Percentiles rank a stretch among this genome's conserved stretches.
phyloP scores from a whole-genome alignment of 2,113 vertebrate species.

The Reinhardtius hippoglossoides region DNA sequence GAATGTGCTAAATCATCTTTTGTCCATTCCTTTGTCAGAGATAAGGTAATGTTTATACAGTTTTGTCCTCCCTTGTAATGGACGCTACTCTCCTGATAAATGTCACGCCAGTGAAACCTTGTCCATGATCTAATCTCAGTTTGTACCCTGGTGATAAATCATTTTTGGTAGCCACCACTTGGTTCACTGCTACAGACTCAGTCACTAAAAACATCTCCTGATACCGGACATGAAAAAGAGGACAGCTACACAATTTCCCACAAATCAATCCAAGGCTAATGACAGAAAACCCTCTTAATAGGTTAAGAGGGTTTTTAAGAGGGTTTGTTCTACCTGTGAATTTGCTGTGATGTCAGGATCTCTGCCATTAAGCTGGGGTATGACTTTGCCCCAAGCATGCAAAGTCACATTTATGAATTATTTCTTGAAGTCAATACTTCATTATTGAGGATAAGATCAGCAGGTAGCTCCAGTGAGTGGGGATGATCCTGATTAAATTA shows the following conservation, averaged over 20 bases:
- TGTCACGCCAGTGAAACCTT: constrained; percentile 1
- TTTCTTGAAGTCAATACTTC: constrained; percentile 41
- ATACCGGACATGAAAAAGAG: background rate
- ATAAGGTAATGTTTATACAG: constrained; percentile 66
- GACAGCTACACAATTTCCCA: constrained; percentile 1
- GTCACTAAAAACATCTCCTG: background rate
- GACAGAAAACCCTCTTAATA: constrained; percentile 28
- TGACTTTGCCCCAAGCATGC: constrained; percentile 39
- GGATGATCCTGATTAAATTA: background rate
- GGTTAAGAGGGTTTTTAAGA: constrained; percentile 16
- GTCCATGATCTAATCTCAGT: constrained; percentile 29
- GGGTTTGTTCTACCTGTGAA: constrained; percentile 8
- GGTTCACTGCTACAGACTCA: background rate
- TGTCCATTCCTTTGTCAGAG: constrained; percentile 21
- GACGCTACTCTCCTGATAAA: constrained; percentile 38
- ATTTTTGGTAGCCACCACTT: background rate
- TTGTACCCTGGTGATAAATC: constrained; percentile 55
- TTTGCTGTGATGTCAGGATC: background rate
- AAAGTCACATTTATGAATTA: constrained; percentile 33
- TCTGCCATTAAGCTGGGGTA: constrained; percentile 7
- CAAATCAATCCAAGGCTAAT: constrained; percentile 34
- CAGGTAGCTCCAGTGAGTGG: background rate
- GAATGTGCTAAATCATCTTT: constrained; percentile 35
- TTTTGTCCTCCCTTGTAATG: constrained; percentile 54
- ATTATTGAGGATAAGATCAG: constrained; percentile 27